These are phyloP conservation scores for Dione vanillae DNA, from an alignment of 2,888 invertebrate species.

Conservation along the genomic window DNA sequence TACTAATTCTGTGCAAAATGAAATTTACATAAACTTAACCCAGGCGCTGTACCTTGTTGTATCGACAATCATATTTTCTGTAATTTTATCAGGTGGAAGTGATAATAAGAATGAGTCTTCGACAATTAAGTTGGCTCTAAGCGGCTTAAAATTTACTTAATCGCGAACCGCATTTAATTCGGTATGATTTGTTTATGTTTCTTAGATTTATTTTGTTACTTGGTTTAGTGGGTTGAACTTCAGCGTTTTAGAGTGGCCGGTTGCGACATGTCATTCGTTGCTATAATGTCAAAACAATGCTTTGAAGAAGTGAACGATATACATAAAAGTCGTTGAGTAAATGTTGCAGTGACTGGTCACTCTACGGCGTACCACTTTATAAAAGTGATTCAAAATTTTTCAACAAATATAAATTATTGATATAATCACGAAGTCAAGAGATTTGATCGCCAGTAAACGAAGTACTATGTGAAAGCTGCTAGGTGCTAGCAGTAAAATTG, in stretches of 20 bases:
- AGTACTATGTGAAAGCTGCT: constrained; percentile 74
- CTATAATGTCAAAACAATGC: background rate
- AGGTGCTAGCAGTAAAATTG: constrained; percentile 82
- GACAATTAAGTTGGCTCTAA: constrained; percentile 63
- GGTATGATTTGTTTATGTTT: constrained; percentile 68
- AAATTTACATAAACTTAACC: background rate
- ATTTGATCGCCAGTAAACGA: constrained; percentile 65
- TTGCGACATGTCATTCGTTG: background rate
- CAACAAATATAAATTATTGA: constrained; percentile 55
- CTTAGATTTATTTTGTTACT: constrained; percentile 67
- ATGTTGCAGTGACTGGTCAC: constrained; percentile 36
- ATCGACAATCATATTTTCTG: constrained; percentile 45
- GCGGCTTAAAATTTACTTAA: constrained; percentile 74
- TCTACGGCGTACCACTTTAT: constrained; percentile 56
- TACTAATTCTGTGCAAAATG: background rate
- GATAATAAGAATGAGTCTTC: constrained; percentile 33
- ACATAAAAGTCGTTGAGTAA: background rate
- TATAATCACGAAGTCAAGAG: constrained; percentile 63
- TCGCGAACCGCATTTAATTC: constrained; percentile 67
- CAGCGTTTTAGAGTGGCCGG: constrained; percentile 34
- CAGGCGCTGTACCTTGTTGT: background rate
- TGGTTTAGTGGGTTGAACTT: constrained; percentile 43
- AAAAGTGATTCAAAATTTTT: constrained; percentile 55
- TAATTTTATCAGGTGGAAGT: constrained; percentile 42
- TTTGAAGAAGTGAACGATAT: background rate